Evolutionary conservation across 2,888 invertebrate genomes (phyloP), one percentile per base, ranked within the genome.

Genomic region (Atethmia centrago): DNA sequence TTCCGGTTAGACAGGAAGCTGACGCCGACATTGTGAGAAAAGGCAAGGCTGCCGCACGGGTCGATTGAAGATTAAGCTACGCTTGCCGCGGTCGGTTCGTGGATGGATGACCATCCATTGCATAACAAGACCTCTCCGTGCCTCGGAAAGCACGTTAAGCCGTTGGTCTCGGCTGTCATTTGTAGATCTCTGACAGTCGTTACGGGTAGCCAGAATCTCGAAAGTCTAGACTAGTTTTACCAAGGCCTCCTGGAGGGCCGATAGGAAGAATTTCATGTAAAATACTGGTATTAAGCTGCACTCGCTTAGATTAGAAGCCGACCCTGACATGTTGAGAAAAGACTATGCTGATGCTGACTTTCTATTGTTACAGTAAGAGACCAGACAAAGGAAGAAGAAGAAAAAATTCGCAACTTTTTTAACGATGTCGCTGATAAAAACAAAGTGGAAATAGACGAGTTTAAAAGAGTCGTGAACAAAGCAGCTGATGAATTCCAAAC

Each of bases 401-500:
- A 59, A 0, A 77, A 80, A 14, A 78, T 77, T 0, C 65, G 78
- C 0, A 45, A 14, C 1, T 58, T 83, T 0, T 84, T 88, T 31
- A 69, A 64, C 2, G 76, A 78, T 0, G 78, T 79, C 0, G 42
- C 40, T 1, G 86, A 90, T 71, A 64, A 79, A 1, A 69, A 74
- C 0, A 84, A 87, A 8, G 85, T 92, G 0, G 61, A 87, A 0
- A 31, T 92, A 1, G 78, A 82, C 0, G 90, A 92, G 47, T 94
- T 94, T 63, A 88, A 91, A 55, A 87, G 89, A 31, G 88, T 88
- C 0, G 36, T 94, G 0, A 21, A 62, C 0, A 81, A 85, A 42
- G 49, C 91, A 3, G 92, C 93, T 0, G 71, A 59, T 0, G 91
- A 93, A 5, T 90, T 92, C 31, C 87, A 91, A 51, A 89, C 87